Evolutionary conservation across 30 jellyfish, hydroid and myxozoan genomes (phyloP).

Genomic region (Catostylus mosaicus): DNA sequence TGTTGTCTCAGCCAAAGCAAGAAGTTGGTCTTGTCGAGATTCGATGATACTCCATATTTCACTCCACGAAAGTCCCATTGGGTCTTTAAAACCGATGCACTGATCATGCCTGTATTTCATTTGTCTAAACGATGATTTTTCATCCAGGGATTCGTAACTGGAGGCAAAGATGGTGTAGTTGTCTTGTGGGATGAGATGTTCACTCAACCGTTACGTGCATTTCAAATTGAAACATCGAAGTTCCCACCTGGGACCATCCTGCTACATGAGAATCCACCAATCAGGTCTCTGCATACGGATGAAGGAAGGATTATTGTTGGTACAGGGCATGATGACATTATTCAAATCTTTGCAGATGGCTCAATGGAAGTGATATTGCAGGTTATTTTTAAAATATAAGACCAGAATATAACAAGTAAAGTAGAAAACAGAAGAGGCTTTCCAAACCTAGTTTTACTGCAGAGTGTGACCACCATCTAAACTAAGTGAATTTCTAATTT

Average conservation of each 20-base stretch:
- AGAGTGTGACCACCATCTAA: too few species aligned
- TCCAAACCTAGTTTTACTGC: too few species aligned
- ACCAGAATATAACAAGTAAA: too few species aligned
- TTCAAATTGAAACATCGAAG: slow-evolving; percentile 78
- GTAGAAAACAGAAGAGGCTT: too few species aligned
- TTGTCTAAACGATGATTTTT: too few species aligned
- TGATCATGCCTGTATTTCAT: too few species aligned
- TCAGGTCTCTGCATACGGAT: slow-evolving; percentile 87
- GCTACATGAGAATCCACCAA: slow-evolving; percentile 83
- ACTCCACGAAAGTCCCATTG: not conserved
- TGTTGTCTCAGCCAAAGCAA: too few species aligned
- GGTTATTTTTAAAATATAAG: too few species aligned
- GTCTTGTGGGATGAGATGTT: slow-evolving; percentile 90
- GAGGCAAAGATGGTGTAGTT: slow-evolving; percentile 97
- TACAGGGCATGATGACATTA: slow-evolving; percentile 89
- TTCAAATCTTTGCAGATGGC: slow-evolving; percentile 86
- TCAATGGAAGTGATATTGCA: slow-evolving; percentile 91
- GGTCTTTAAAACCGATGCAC: too few species aligned
- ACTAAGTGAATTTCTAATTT: too few species aligned
- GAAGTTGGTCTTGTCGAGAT: too few species aligned
- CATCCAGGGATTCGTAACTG: slow-evolving; percentile 84
- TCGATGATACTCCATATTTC: too few species aligned
- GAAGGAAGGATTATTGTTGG: slow-evolving; percentile 88
- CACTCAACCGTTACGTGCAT: slow-evolving; percentile 89
- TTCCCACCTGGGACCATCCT: slow-evolving; percentile 94